Conservation (phyloP, 2,797 vertebrate species). For the Pyrocephalus nanus region DNA sequence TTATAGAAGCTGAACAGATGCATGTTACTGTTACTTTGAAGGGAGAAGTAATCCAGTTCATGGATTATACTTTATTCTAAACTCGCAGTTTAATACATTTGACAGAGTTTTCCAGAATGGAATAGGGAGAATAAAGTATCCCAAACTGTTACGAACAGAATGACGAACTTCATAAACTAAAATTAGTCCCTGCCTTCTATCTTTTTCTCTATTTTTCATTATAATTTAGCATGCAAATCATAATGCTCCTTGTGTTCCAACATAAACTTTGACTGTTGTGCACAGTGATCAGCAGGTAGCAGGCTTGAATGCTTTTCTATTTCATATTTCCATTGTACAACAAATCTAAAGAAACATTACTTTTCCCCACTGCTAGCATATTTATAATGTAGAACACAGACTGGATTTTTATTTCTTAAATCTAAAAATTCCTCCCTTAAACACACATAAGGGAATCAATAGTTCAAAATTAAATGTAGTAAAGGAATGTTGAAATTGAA, state of each 20-base stretch:
- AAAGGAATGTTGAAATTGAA: background rate
- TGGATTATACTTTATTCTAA: background rate
- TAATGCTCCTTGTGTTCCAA: background rate
- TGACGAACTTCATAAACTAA: background rate
- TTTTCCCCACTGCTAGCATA: background rate
- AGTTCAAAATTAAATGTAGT: background rate
- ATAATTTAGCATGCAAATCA: background rate
- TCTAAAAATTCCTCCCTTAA: background rate
- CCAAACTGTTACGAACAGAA: background rate
- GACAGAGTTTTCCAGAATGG: background rate
- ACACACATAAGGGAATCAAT: background rate
- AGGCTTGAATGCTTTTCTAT: background rate
- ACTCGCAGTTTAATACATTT: background rate
- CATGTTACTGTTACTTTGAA: background rate
- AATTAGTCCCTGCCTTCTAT: background rate
- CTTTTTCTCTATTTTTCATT: background rate
- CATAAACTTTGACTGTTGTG: background rate
- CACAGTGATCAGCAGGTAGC: background rate
- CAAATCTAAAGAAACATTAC: background rate
- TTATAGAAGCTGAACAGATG: background rate
- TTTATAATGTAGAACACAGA: background rate
- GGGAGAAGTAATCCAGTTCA: background rate
- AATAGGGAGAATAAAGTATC: background rate
- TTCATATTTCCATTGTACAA: background rate
- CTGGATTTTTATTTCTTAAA: background rate